Conservation (phyloP, 2,888 invertebrate species). For the Epicampocera succincta region DNA sequence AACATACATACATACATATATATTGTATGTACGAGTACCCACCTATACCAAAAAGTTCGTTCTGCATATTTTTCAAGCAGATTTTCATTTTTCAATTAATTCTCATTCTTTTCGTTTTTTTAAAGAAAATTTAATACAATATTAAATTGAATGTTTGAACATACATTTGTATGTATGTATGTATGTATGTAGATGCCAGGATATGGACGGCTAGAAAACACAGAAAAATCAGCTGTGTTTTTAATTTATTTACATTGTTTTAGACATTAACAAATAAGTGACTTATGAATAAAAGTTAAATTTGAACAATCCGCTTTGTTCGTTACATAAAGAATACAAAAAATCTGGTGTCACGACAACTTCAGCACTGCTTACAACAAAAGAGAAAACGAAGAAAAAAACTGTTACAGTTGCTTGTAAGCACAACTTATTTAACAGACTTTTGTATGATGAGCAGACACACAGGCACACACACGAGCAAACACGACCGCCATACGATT, state of each 20-base stretch:
- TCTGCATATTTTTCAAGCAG: too few relatives aligned
- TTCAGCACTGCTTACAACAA: constrained; percentile 23
- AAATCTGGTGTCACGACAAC: constrained; percentile 7
- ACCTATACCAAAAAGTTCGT: too few relatives aligned
- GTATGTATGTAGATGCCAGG: too few relatives aligned
- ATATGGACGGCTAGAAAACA: too few relatives aligned
- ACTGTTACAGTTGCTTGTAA: constrained; percentile 32
- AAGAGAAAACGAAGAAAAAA: background rate
- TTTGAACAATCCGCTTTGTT: background rate
- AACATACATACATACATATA: too few relatives aligned
- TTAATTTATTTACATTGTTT: background rate
- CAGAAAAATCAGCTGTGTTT: too few relatives aligned
- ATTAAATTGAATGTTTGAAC: too few relatives aligned
- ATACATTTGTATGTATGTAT: too few relatives aligned
- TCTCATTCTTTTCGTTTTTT: too few relatives aligned
- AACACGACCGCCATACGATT: background rate
- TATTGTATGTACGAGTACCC: too few relatives aligned
- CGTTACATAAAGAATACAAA: background rate
- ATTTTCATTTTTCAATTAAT: too few relatives aligned
- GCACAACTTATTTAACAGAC: constrained; percentile 38
- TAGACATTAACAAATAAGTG: background rate
- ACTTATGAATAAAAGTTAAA: background rate
- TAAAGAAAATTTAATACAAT: too few relatives aligned
- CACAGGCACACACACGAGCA: background rate
- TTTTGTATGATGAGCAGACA: constrained; percentile 1